These are phyloP conservation scores for Urocitellus parryii DNA, from an alignment of 2,113 vertebrate species.

Conservation along the genomic window DNA sequence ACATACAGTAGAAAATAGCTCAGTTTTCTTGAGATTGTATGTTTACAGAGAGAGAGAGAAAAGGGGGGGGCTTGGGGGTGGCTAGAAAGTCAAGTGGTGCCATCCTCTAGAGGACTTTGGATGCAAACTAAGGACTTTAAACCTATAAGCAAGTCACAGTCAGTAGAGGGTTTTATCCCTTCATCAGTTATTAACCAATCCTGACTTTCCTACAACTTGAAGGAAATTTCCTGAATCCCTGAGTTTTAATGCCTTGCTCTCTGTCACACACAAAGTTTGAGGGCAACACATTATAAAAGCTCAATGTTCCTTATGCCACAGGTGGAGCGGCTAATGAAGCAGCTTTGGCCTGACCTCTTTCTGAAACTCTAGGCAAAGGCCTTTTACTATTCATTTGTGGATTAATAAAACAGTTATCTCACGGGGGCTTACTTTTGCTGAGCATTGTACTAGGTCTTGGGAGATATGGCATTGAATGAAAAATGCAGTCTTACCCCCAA, in stretches of 20 bases:
- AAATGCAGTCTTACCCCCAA: neutral
- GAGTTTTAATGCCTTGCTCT: neutral
- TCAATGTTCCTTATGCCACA: neutral
- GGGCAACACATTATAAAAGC: neutral
- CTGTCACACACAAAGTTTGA: neutral
- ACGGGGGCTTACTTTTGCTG: neutral
- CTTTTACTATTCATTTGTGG: neutral
- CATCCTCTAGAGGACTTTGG: neutral
- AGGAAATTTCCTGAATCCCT: neutral
- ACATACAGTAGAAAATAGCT: neutral
- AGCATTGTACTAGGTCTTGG: neutral
- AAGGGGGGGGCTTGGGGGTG: too few species aligned
- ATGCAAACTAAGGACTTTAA: neutral
- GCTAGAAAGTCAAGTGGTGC: neutral
- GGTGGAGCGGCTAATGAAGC: too few species aligned
- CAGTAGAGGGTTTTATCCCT: neutral
- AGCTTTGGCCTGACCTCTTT: neutral
- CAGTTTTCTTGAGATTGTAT: neutral
- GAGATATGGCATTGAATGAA: neutral
- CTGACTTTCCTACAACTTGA: neutral
- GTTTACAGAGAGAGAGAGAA: neutral
- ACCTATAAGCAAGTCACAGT: neutral
- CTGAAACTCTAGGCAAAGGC: neutral
- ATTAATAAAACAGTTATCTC: neutral
- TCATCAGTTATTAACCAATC: neutral